phyloP scores from a whole-genome alignment of 2,888 invertebrate genomes.

The Amiota mariae region DNA sequence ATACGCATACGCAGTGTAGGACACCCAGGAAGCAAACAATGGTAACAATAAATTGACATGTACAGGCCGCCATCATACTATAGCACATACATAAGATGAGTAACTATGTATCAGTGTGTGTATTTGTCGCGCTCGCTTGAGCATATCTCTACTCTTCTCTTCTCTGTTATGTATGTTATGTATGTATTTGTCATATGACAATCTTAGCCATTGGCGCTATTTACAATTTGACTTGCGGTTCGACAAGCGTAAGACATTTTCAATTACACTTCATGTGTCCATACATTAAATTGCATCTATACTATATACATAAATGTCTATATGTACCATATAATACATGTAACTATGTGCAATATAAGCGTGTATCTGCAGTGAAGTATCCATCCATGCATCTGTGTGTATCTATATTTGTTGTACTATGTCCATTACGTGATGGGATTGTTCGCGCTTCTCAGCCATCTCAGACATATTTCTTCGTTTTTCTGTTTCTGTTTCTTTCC shows the following conservation, averaged over 20 bases:
- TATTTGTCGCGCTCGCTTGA: conserved; percentile 23
- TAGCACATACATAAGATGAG: neutral
- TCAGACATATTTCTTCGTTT: conserved; percentile 4
- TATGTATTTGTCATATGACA: conserved; percentile 43
- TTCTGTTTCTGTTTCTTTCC: neutral
- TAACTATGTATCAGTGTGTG: neutral
- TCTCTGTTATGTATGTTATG: conserved; percentile 30
- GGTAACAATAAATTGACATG: too few species aligned
- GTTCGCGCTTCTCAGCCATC: neutral
- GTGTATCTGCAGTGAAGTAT: neutral
- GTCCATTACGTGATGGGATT: neutral
- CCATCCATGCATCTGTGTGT: neutral
- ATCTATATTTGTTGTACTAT: neutral
- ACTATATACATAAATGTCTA: neutral
- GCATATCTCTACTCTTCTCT: conserved; percentile 22
- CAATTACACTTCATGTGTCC: conserved; percentile 63
- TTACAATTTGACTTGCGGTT: conserved; percentile 53
- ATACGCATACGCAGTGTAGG: neutral
- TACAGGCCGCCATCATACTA: neutral
- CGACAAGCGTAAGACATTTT: conserved; percentile 71
- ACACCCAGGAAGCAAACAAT: too few species aligned
- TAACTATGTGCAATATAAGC: too few species aligned
- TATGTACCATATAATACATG: too few species aligned
- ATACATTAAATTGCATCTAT: neutral
- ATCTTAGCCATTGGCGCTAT: neutral